These are phyloP conservation scores for Synanthedon vespiformis DNA, from an alignment of 2,888 invertebrate genomes.

Conservation along the genomic window DNA sequence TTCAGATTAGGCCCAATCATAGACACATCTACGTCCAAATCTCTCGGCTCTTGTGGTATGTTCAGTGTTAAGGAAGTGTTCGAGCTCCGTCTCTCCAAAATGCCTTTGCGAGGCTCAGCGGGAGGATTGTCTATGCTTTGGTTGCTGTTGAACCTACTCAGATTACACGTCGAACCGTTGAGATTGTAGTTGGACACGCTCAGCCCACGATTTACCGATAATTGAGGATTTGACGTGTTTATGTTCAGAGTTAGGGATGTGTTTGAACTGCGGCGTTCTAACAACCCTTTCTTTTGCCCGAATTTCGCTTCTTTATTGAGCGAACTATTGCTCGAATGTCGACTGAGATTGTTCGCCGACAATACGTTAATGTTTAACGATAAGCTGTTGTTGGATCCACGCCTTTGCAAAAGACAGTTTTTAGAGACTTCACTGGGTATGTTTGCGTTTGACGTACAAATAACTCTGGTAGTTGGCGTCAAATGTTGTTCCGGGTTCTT, in stretches of 20 bases:
- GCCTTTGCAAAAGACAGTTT: slow-evolving; percentile 80
- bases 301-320: slow-evolving; percentile 55
- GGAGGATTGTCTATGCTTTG: slow-evolving; percentile 52
- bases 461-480: slow-evolving; percentile 46
- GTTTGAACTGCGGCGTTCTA: slow-evolving; percentile 90
- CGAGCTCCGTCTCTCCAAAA: slow-evolving; percentile 82
- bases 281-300: slow-evolving; percentile 74
- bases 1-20: slow-evolving; percentile 43
- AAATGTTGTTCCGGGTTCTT: slow-evolving; percentile 68
- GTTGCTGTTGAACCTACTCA: slow-evolving; percentile 61
- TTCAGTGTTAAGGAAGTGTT: slow-evolving; percentile 84
- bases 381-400: slow-evolving; percentile 88
- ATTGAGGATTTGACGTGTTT: slow-evolving; percentile 53
- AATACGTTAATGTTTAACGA: slow-evolving; percentile 85
- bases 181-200: slow-evolving; percentile 66
- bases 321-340: slow-evolving; percentile 71
- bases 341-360: slow-evolving; percentile 55
- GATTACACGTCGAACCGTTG: slow-evolving; percentile 61
- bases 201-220: slow-evolving; percentile 55
- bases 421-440: slow-evolving; percentile 45
- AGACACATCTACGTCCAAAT: slow-evolving; percentile 55
- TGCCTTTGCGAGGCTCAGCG: slow-evolving; percentile 67
- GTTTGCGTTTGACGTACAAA: slow-evolving; percentile 64
- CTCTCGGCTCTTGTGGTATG: slow-evolving; percentile 55
- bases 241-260: slow-evolving; percentile 88